A percentile compares a stretch with the other conserved stretches of the same genome.
phyloP scores from a whole-genome alignment of 2,888 invertebrate genomes.

The Amiota mariae region DNA sequence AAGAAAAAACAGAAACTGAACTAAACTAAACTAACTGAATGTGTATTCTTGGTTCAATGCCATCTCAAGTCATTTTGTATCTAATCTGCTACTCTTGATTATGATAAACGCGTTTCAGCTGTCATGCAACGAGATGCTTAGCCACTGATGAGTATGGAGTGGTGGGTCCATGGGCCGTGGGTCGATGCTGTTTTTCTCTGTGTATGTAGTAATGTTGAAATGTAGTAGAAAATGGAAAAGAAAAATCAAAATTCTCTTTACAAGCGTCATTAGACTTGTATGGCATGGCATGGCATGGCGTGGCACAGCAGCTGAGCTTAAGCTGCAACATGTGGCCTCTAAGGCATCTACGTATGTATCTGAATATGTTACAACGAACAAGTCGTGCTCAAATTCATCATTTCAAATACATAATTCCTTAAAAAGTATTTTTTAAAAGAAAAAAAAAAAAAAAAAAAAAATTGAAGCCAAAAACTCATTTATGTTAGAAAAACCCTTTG shows the following conservation, averaged over 20 bases:
- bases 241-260: conserved; percentile 29
- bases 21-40: not conserved
- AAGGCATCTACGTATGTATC: too few relatives aligned
- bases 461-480: too few relatives aligned
- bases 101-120: conserved; percentile 71
- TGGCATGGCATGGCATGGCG: conserved; percentile 23
- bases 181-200: not conserved
- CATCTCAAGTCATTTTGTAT: not conserved
- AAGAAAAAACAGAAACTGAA: not conserved
- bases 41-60: not conserved
- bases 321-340: conserved; percentile 40
- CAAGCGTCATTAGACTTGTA: conserved; percentile 56
- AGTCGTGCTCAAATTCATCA: too few relatives aligned
- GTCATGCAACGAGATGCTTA: conserved; percentile 62
- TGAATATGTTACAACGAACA: too few relatives aligned
- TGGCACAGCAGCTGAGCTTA: conserved; percentile 63
- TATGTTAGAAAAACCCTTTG: too few relatives aligned
- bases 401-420: too few relatives aligned
- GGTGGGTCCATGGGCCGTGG: conserved; percentile 5
- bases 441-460: too few relatives aligned
- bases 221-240: not conserved
- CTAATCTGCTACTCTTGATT: conserved; percentile 53
- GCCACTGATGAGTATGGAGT: conserved; percentile 37
- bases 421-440: too few relatives aligned
- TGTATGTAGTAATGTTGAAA: not conserved